Conservation (phyloP, 2,888 invertebrate genomes). For the Lampropteryx suffumata region DNA sequence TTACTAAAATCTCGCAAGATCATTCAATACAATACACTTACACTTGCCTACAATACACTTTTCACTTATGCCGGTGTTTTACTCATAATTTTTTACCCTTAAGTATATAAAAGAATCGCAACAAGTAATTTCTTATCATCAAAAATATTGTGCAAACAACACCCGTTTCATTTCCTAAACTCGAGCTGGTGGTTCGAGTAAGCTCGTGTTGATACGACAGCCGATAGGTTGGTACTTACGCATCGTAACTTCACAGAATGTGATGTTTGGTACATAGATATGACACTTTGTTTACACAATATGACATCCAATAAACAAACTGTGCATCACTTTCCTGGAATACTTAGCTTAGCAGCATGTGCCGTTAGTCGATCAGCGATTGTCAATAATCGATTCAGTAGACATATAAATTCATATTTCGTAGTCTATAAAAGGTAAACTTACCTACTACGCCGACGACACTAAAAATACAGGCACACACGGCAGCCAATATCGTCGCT, state of each 20-base stretch:
- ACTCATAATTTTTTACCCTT: too few species aligned
- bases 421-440: slow-evolving; percentile 38
- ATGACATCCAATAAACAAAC: slow-evolving; percentile 51
- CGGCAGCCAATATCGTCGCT: slow-evolving; percentile 90
- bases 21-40: too few species aligned
- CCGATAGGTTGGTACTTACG: slow-evolving; percentile 23
- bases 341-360: slow-evolving; percentile 37
- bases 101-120: too few species aligned
- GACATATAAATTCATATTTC: slow-evolving; percentile 44
- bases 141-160: too few species aligned
- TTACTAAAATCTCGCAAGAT: not conserved
- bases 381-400: slow-evolving; percentile 48
- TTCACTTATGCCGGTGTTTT: too few species aligned
- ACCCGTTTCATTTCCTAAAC: too few species aligned
- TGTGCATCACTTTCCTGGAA: slow-evolving; percentile 51
- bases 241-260: slow-evolving; percentile 41
- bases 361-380: slow-evolving; percentile 33
- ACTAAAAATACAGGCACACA: slow-evolving; percentile 90
- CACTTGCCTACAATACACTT: too few species aligned
- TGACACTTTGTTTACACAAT: slow-evolving; percentile 50
- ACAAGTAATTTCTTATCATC: too few species aligned
- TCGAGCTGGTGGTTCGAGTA: too few species aligned
- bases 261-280: slow-evolving; percentile 43
- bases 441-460: slow-evolving; percentile 91
- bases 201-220: not conserved